Percentiles rank a stretch among this genome's conserved stretches.
Conservation (phyloP, 2,113 vertebrate genomes). For the Clarias macrocephalus region DNA sequence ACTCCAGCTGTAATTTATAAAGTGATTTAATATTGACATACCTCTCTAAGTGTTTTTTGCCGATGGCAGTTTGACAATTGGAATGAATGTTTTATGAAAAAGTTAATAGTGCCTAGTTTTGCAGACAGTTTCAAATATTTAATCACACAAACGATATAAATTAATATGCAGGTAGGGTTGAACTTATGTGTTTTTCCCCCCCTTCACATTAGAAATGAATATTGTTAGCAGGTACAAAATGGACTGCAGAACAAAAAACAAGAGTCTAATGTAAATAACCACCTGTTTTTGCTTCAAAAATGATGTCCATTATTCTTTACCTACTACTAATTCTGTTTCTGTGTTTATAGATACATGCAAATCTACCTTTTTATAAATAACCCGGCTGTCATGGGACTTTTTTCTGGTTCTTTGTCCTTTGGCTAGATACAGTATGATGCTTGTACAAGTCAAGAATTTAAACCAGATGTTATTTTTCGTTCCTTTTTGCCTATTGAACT, state of each 20-base stretch:
- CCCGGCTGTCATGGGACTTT: constrained; percentile 31
- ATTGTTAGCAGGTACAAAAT: constrained; percentile 38
- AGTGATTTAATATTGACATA: constrained; percentile 66
- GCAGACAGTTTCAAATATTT: constrained; percentile 76
- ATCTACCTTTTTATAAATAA: constrained; percentile 21
- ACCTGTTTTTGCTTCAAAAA: neutral
- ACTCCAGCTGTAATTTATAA: constrained; percentile 75
- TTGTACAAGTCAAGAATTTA: constrained; percentile 48
- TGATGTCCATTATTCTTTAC: constrained; percentile 5
- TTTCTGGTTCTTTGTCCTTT: constrained; percentile 47
- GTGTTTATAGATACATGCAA: constrained; percentile 41
- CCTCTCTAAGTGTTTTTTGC: constrained; percentile 72
- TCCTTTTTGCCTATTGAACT: constrained; percentile 59
- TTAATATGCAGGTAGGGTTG: constrained; percentile 64
- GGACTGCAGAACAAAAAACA: constrained; percentile 19
- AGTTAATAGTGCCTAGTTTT: constrained; percentile 65
- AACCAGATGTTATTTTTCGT: constrained; percentile 65
- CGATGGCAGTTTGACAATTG: constrained; percentile 68
- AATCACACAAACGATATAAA: constrained; percentile 72
- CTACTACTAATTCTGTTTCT: constrained; percentile 29
- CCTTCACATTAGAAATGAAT: constrained; percentile 42
- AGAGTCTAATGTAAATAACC: constrained; percentile 31
- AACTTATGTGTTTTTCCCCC: constrained; percentile 52
- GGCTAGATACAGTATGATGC: constrained; percentile 48
- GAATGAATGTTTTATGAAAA: constrained; percentile 69